Evolutionary conservation across 2,888 invertebrate genomes (phyloP).

Genomic region (Spilarctia lutea): DNA sequence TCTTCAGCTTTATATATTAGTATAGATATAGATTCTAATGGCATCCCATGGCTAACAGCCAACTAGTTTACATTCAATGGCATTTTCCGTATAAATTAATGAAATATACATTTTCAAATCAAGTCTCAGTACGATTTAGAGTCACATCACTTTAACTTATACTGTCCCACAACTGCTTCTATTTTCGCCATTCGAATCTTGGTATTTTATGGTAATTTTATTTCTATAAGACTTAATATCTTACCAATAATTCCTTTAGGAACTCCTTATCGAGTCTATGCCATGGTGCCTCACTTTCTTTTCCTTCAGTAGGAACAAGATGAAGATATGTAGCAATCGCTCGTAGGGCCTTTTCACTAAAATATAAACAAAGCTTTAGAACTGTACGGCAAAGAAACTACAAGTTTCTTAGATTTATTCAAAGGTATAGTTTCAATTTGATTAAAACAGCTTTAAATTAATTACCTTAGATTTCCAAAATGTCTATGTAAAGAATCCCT

Average conservation of each 20-base stretch:
- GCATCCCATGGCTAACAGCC: neutral
- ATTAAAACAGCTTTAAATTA: neutral
- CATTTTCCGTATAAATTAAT: neutral
- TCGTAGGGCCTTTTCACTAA: constrained; percentile 90
- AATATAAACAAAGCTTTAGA: constrained; percentile 25
- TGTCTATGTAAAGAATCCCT: constrained; percentile 93
- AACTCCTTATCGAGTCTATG: constrained; percentile 93
- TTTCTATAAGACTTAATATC: constrained; percentile 39
- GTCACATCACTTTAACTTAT: no score
- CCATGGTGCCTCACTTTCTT: constrained; percentile 90
- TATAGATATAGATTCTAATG: no score
- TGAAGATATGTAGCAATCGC: constrained; percentile 95
- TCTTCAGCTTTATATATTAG: no score
- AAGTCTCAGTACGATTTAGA: neutral
- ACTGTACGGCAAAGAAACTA: no score
- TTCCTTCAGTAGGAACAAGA: constrained; percentile 92
- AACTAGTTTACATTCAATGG: neutral
- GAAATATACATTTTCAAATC: neutral
- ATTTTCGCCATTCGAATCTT: neutral
- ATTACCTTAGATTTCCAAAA: constrained; percentile 91
- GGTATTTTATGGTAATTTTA: neutral
- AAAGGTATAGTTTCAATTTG: neutral
- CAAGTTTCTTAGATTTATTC: neutral
- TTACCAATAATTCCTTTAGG: constrained; percentile 94
- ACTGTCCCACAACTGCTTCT: neutral